Evolutionary conservation across 1,140 invertebrate genomes (phyloP).

Genomic region (Spodoptera frugiperda): DNA sequence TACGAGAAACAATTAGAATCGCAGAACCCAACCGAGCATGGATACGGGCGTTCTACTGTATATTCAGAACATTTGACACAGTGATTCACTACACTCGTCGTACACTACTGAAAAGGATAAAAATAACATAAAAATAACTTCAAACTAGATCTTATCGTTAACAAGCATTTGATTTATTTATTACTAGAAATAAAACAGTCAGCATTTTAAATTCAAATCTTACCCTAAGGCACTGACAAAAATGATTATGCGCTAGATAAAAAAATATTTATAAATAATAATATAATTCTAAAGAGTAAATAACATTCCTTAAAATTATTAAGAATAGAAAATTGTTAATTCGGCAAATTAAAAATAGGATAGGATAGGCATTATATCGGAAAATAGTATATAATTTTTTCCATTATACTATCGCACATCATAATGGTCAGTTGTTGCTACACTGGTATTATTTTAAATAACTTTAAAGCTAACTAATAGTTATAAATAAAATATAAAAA

Average conservation of each 20-base stretch:
- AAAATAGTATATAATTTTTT: slow-evolving; percentile 22
- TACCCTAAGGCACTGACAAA: slow-evolving; percentile 78
- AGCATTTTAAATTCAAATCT: slow-evolving; percentile 70
- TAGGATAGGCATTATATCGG: background rate
- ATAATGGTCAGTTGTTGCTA: slow-evolving; percentile 20
- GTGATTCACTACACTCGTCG: slow-evolving; percentile 58
- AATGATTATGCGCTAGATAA: slow-evolving; percentile 79
- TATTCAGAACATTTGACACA: slow-evolving; percentile 77
- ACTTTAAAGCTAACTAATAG: slow-evolving; percentile 16
- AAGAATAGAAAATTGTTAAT: slow-evolving; percentile 67
- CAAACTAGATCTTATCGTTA: slow-evolving; percentile 58
- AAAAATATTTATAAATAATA: slow-evolving; percentile 74
- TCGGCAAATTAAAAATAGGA: slow-evolving; percentile 58
- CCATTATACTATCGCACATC: slow-evolving; percentile 23
- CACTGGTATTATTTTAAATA: slow-evolving; percentile 17
- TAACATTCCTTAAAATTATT: slow-evolving; percentile 77
- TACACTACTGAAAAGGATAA: slow-evolving; percentile 43
- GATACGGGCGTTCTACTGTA: slow-evolving; percentile 27
- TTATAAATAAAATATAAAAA: slow-evolving; percentile 2
- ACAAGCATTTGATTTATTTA: slow-evolving; percentile 68
- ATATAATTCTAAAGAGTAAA: slow-evolving; percentile 78
- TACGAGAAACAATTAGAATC: background rate
- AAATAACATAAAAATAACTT: slow-evolving; percentile 52
- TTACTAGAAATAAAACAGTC: slow-evolving; percentile 71
- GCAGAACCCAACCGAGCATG: slow-evolving; percentile 6